These are phyloP conservation scores for Gastrophysa polygoni DNA, from an alignment of 2,888 invertebrate species.

Conservation along the genomic window DNA sequence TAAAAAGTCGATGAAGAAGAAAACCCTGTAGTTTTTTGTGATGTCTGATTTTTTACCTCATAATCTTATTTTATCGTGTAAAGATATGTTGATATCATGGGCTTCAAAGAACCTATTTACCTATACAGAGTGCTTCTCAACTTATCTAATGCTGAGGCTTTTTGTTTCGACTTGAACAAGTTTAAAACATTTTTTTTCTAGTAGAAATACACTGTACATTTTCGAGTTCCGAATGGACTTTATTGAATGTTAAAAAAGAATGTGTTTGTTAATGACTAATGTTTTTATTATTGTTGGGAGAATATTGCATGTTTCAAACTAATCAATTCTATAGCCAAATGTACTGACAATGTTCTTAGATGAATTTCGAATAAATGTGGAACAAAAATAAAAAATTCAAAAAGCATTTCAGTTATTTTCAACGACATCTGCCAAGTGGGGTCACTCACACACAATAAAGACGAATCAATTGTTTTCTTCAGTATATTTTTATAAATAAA, in stretches of 20 bases:
- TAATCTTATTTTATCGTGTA: background rate
- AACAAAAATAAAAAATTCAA: too few species aligned
- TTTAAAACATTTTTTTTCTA: too few species aligned
- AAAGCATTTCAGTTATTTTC: too few species aligned
- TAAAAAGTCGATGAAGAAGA: slow-evolving; percentile 77
- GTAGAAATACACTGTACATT: background rate
- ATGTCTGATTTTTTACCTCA: slow-evolving; percentile 1
- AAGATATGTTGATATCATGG: too few species aligned
- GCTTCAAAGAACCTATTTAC: too few species aligned
- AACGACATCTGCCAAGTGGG: too few species aligned
- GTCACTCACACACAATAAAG: too few species aligned
- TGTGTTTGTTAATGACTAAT: background rate
- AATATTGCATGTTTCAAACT: background rate
- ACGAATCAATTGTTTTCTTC: too few species aligned
- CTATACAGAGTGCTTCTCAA: too few species aligned
- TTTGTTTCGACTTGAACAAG: too few species aligned
- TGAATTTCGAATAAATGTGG: background rate
- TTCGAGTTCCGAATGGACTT: background rate
- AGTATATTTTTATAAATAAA: background rate
- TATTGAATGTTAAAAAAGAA: background rate
- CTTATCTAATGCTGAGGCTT: too few species aligned
- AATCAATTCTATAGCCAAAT: background rate
- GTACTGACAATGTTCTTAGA: background rate
- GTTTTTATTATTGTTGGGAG: background rate
- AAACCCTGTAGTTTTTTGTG: slow-evolving; percentile 56